phyloP scores from a whole-genome alignment of 2,888 invertebrate genomes.

The Pardosa pseudoannulata region DNA sequence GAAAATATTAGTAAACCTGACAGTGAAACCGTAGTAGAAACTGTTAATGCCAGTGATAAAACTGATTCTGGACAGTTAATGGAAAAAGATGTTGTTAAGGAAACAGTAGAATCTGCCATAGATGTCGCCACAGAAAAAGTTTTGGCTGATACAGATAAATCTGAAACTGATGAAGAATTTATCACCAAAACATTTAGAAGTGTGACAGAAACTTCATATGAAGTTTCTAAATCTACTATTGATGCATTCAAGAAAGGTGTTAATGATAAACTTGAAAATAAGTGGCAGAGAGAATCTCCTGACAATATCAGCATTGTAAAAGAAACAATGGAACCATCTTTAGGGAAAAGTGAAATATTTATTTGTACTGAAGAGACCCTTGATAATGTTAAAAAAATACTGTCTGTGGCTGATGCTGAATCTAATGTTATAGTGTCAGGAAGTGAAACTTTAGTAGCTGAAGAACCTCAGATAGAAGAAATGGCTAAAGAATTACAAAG shows the following conservation, averaged over 20 bases:
- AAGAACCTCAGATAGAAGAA: constrained; percentile 7
- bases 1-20: constrained; percentile 34
- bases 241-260: constrained; percentile 58
- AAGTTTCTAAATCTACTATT: constrained; percentile 40
- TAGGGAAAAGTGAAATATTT: constrained; percentile 68
- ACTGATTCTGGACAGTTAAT: not conserved
- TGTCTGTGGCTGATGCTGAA: constrained; percentile 67
- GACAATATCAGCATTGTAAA: constrained; percentile 59
- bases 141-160: not conserved
- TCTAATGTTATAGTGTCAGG: constrained; percentile 52
- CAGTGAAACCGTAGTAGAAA: not conserved
- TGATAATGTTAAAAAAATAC: constrained; percentile 61
- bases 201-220: constrained; percentile 35
- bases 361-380: constrained; percentile 65
- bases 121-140: not conserved
- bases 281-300: constrained; percentile 66
- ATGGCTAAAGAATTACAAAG: not conserved
- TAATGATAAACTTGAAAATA: constrained; percentile 40
- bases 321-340: constrained; percentile 53
- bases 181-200: constrained; percentile 53
- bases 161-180: constrained; percentile 45
- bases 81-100: too few species aligned
- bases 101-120: too few species aligned
- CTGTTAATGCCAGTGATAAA: not conserved
- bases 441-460: not conserved